A percentile compares a stretch with the other conserved stretches of the same genome.
Evolutionary conservation across 1,140 invertebrate genomes (phyloP).

Genomic region (Papilio helenus): DNA sequence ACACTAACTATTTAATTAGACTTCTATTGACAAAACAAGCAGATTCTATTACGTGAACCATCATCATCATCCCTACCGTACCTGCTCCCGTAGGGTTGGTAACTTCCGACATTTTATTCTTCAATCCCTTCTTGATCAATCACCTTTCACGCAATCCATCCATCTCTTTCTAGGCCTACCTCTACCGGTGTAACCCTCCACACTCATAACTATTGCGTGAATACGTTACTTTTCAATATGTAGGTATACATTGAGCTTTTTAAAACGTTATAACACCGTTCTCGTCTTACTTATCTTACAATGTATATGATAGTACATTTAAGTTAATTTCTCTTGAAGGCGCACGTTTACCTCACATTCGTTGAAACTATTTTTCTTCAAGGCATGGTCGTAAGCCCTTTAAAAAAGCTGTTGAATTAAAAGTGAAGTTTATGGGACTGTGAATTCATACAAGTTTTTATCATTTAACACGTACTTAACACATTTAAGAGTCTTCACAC

Average conservation of each 20-base stretch:
- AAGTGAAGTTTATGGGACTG: not conserved
- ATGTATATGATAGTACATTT: not conserved
- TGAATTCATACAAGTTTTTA: not conserved
- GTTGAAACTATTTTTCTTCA: not conserved
- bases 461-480: not conserved
- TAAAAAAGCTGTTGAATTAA: not conserved
- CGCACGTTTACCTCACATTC: not conserved
- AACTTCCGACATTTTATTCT: no score
- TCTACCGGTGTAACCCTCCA: no score
- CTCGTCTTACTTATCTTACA: not conserved
- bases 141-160: no score
- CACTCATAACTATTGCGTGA: no score
- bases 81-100: no score
- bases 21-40: not conserved
- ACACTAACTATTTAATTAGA: slow-evolving; percentile 14
- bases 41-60: not conserved
- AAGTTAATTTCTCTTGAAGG: not conserved
- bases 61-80: no score
- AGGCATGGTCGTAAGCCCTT: not conserved
- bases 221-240: no score
- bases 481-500: not conserved
- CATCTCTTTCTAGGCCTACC: no score
- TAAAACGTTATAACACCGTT: not conserved
- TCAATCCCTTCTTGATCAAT: no score
- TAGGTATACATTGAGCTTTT: not conserved